A percentile compares a stretch with the other conserved stretches of the same genome.
Conservation (phyloP, 1,140 invertebrate species). For the Papilio aristodemus region DNA sequence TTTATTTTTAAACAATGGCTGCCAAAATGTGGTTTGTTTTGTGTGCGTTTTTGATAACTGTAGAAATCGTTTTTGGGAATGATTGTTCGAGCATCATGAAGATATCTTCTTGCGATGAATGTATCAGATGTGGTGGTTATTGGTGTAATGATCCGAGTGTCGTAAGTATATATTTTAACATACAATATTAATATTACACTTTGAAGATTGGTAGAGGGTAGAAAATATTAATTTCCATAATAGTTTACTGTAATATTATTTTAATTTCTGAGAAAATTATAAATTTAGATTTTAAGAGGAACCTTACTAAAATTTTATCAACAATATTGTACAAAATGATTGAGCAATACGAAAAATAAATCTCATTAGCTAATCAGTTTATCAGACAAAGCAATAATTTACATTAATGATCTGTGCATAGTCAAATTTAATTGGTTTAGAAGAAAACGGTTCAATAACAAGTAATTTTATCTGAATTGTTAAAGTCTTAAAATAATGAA, state of each 20-base stretch:
- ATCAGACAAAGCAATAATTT: constrained; percentile 4
- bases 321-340: background rate
- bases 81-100: constrained; percentile 45
- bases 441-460: background rate
- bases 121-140: constrained; percentile 59
- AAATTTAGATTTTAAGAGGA: too few species aligned
- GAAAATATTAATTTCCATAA: too few species aligned
- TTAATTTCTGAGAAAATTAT: too few species aligned
- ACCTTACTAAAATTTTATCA: too few species aligned
- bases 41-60: constrained; percentile 47
- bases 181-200: background rate
- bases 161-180: constrained; percentile 44
- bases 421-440: background rate
- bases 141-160: constrained; percentile 62
- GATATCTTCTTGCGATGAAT: constrained; percentile 61
- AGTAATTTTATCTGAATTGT: too few species aligned
- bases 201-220: background rate
- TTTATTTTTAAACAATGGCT: constrained; percentile 49
- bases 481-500: background rate
- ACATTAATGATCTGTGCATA: background rate
- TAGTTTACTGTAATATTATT: too few species aligned
- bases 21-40: constrained; percentile 52
- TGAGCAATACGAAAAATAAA: background rate
- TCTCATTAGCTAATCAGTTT: constrained; percentile 1
- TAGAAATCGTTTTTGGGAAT: constrained; percentile 52